Evolutionary conservation across 2,888 invertebrate genomes (phyloP), one percentile per base, ranked within the genome.

Genomic region (Eupithecia tripunctaria): DNA sequence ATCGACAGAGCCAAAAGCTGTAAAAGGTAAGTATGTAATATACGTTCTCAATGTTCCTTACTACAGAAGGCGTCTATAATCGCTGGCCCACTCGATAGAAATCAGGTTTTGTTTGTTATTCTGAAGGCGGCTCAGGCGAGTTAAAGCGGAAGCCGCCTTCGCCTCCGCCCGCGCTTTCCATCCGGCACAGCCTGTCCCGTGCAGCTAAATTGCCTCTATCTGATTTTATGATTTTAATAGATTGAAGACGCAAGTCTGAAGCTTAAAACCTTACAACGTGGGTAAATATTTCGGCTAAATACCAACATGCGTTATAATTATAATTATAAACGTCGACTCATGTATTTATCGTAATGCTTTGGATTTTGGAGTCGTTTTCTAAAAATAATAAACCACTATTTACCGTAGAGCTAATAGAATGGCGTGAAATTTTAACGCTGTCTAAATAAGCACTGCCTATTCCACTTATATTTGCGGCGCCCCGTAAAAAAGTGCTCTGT

Each of bases 101-200:
- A 94, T 94, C 94, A 92, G 94, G 94, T 93, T 94, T 90, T 91
- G 88, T 91, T 94, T 94, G 92, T 91, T 92, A 94, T 94, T 93
- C 94, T 87, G 92, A 88, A 90, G 91, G 93, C 89, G 90, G 89
- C 83, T 82, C 85, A 83, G 83, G 82, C 82, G 82, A 83, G 82
- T 83, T 84, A 86, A 87, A 88, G 89, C 93, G 93, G 93, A 93
- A 93, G 89, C 87, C 83, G 82, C 84, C 88, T 83, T 85, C 87
- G 82, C 84, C 88, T 83, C 86, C 87, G 88, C 92, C 91, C 87
- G 87, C 88, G 89, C 94, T 93, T 93, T 93, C 94, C 92, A 93
- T 93, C 93, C 94, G 93, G 89, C 86, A 84, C 82, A 80, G 88
- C 86, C 85, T 85, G 87, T 87, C 87, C 86, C 86, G 84, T 86